These are phyloP conservation scores for Maniola jurtina DNA, from an alignment of 1,140 invertebrate genomes.

Conservation along the genomic window DNA sequence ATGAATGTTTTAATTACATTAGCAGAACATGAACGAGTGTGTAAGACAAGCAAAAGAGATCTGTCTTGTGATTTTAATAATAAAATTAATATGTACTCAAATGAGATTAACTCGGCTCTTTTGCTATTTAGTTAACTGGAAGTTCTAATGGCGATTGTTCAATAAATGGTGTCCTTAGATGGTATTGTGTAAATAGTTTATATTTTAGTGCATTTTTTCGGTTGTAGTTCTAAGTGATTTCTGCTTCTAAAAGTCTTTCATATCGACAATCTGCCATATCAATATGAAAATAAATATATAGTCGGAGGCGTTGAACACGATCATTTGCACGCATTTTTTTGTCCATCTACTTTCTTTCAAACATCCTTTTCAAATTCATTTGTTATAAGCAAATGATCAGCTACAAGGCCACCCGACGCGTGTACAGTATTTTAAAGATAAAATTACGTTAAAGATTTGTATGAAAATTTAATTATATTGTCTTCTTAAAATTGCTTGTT, in stretches of 20 bases:
- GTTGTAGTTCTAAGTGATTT: constrained; percentile 63
- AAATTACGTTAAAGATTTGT: constrained; percentile 78
- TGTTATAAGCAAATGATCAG: constrained; percentile 56
- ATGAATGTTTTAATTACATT: constrained; percentile 1
- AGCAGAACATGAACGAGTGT: not conserved
- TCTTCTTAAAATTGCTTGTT: constrained; percentile 72
- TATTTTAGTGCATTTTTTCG: constrained; percentile 74
- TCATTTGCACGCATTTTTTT: constrained; percentile 55
- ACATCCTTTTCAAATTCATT: constrained; percentile 14
- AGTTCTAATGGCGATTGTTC: constrained; percentile 52
- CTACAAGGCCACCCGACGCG: constrained; percentile 57
- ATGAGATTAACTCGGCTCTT: constrained; percentile 68
- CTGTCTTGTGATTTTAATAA: constrained; percentile 65
- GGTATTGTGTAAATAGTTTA: constrained; percentile 63
- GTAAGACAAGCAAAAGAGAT: constrained; percentile 47
- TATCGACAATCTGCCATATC: constrained; percentile 79
- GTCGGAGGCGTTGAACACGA: constrained; percentile 57
- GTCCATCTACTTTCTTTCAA: constrained; percentile 24
- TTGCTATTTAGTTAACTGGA: constrained; percentile 46
- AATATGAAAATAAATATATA: constrained; percentile 70
- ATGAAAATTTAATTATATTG: constrained; percentile 79
- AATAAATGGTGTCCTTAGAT: constrained; percentile 41
- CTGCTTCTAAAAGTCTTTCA: constrained; percentile 71
- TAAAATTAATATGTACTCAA: constrained; percentile 62
- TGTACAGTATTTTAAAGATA: constrained; percentile 79